Percentiles rank a stretch among this genome's conserved stretches.
These are phyloP conservation scores for Scaptomyza polygonia DNA, from an alignment of 2,888 invertebrate species.

Conservation along the genomic window DNA sequence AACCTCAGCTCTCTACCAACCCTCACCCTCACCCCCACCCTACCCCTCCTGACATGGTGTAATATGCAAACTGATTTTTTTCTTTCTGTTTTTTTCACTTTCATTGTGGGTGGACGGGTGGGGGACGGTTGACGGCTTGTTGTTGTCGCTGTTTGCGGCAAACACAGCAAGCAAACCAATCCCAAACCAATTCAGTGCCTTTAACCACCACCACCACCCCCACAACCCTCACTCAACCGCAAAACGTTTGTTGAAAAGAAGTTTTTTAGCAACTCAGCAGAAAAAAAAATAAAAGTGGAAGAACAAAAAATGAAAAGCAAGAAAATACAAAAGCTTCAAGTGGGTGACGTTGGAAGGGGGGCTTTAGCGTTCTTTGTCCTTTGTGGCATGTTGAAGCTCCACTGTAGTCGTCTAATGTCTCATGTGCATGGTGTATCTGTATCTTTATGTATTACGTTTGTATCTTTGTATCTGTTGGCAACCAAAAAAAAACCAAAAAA, in stretches of 20 bases:
- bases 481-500: slow-evolving; percentile 48
- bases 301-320: background rate
- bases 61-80: slow-evolving; percentile 75
- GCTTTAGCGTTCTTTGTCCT: slow-evolving; percentile 44
- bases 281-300: slow-evolving; percentile 36
- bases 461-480: slow-evolving; percentile 21
- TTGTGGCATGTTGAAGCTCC: slow-evolving; percentile 63
- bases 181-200: slow-evolving; percentile 28
- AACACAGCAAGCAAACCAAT: slow-evolving; percentile 59
- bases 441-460: slow-evolving; percentile 20
- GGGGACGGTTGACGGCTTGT: slow-evolving; percentile 44
- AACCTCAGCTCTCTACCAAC: slow-evolving; percentile 34
- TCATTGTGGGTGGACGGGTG: no score
- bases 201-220: background rate
- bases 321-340: slow-evolving; percentile 58
- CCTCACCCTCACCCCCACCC: background rate
- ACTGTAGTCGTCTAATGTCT: slow-evolving; percentile 62
- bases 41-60: slow-evolving; percentile 14
- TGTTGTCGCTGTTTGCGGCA: slow-evolving; percentile 60
- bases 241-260: slow-evolving; percentile 76
- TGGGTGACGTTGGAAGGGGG: no score
- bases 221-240: slow-evolving; percentile 42
- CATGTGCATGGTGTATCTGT: slow-evolving; percentile 48
- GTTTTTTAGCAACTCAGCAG: slow-evolving; percentile 80
- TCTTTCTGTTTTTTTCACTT: slow-evolving; percentile 69